Percentiles rank a stretch among this genome's conserved stretches.
Evolutionary conservation across 2,888 invertebrate species (phyloP).

Genomic region (Biston stratarius): DNA sequence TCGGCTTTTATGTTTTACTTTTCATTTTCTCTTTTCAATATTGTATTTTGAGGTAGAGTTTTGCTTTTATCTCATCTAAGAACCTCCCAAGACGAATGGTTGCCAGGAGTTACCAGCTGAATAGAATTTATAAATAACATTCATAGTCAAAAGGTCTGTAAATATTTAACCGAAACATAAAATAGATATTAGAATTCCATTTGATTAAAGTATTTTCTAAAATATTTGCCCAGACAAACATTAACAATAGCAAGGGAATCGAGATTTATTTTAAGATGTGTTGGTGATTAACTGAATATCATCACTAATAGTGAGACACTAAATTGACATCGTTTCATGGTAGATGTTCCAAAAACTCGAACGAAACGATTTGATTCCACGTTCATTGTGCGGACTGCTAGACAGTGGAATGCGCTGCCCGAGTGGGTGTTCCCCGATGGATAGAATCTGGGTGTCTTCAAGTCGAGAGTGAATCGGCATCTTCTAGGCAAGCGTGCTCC

Average conservation of each 20-base stretch:
- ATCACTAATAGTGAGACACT: too few relatives aligned
- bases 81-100: constrained; percentile 17
- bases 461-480: too few relatives aligned
- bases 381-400: too few relatives aligned
- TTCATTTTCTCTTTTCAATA: constrained; percentile 25
- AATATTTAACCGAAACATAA: constrained; percentile 4
- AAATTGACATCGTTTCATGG: too few relatives aligned
- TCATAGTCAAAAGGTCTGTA: constrained; percentile 3
- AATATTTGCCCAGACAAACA: neutral
- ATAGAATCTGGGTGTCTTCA: too few relatives aligned
- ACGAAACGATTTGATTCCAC: too few relatives aligned
- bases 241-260: neutral
- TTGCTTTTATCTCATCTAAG: constrained; percentile 33
- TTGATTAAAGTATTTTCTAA: constrained; percentile 2
- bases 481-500: too few relatives aligned
- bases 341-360: too few relatives aligned
- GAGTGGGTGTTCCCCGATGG: too few relatives aligned
- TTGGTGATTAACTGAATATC: too few relatives aligned
- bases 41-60: constrained; percentile 15
- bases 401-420: too few relatives aligned
- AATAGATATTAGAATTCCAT: neutral
- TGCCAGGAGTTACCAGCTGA: constrained; percentile 21
- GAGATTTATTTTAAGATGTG: too few relatives aligned
- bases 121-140: constrained; percentile 21
- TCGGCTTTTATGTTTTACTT: constrained; percentile 5